Percentiles rank a stretch among this genome's conserved stretches.
These are phyloP conservation scores for Hesperophylax magnus DNA, from an alignment of 1,140 invertebrate species.

Conservation along the genomic window DNA sequence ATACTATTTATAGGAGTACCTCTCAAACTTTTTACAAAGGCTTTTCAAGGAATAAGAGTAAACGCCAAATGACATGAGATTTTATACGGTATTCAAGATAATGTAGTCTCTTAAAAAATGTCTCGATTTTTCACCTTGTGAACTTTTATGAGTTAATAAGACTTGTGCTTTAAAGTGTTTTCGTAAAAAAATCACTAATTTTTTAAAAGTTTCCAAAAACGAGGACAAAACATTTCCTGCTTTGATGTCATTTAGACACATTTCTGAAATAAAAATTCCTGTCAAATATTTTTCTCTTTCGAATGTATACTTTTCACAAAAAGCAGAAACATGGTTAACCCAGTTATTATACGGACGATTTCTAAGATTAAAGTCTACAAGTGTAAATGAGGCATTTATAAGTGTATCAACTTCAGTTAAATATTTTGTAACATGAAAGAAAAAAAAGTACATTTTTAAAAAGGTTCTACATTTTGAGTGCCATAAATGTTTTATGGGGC, in stretches of 20 bases:
- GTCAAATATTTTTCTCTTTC: no score
- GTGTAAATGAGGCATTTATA: no score
- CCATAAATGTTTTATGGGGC: no score
- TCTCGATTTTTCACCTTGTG: slow-evolving; percentile 53
- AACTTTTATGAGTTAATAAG: slow-evolving; percentile 55
- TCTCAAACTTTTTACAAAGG: slow-evolving; percentile 50
- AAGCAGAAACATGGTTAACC: no score
- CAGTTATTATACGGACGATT: no score
- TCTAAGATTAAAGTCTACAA: no score
- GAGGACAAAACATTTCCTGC: neutral
- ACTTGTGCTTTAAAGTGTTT: slow-evolving; percentile 40
- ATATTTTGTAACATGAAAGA: no score
- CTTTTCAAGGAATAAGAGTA: slow-evolving; percentile 33
- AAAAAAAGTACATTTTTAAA: no score
- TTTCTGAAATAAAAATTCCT: no score
- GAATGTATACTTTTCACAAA: no score
- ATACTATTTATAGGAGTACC: slow-evolving; percentile 40
- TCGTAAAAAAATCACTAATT: slow-evolving; percentile 57
- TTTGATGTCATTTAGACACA: slow-evolving; percentile 12
- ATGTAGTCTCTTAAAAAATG: slow-evolving; percentile 50
- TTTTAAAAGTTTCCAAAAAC: slow-evolving; percentile 50
- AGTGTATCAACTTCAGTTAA: no score
- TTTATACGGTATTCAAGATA: slow-evolving; percentile 49
- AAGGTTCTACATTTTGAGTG: no score
- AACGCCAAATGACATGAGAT: slow-evolving; percentile 50